Conservation (phyloP, 2,888 invertebrate species). For the Sepioteuthis lessoniana region DNA sequence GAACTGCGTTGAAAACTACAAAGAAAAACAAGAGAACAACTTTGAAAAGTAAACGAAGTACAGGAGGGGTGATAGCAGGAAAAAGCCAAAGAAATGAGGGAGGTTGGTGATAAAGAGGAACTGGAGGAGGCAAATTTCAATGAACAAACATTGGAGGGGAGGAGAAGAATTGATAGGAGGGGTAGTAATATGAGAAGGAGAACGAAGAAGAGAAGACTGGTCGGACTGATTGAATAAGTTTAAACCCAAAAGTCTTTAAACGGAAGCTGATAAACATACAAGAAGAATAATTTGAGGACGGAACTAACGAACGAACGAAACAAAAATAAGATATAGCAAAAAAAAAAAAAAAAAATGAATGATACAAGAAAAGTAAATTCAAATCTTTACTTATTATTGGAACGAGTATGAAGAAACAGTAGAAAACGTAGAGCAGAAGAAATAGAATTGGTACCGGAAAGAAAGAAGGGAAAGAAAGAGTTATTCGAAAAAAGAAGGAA, state of each 20-base stretch:
- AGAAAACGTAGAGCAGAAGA: not conserved
- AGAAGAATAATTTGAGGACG: not conserved
- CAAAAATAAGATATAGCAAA: too few relatives aligned
- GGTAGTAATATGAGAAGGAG: rapidly evolving
- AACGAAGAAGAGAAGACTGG: too few relatives aligned
- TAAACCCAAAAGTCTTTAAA: not conserved
- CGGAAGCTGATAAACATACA: not conserved
- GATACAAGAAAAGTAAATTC: too few relatives aligned
- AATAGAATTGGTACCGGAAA: not conserved
- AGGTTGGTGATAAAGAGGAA: not conserved
- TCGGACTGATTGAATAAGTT: not conserved
- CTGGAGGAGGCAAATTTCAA: not conserved
- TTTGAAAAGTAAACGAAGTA: not conserved
- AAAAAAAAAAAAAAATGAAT: not conserved
- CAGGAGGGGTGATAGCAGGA: not conserved
- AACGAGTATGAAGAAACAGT: not conserved
- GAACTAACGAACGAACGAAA: too few relatives aligned
- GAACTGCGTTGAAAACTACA: too few relatives aligned
- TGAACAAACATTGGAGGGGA: not conserved
- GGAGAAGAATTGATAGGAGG: not conserved
- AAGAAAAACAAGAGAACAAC: not conserved
- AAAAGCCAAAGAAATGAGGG: not conserved
- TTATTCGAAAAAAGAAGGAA: too few relatives aligned
- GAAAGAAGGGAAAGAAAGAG: not conserved
- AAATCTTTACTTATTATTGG: too few relatives aligned